Conservation (phyloP, 2,113 vertebrate species). For the Puntigrus tetrazona region DNA sequence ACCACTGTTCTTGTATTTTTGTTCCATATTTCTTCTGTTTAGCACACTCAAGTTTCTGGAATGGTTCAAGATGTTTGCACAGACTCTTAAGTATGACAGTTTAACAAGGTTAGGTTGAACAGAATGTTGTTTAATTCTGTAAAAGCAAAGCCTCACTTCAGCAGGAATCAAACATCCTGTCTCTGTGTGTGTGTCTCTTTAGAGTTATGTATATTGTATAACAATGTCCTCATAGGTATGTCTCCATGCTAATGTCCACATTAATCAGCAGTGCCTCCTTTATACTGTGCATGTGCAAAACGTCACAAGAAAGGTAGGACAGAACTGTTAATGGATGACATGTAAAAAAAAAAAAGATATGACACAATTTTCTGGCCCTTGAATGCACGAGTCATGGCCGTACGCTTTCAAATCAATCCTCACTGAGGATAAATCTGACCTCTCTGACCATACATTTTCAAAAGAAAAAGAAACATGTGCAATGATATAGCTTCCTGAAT, state of each 20-base stretch:
- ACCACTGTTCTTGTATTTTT: neutral
- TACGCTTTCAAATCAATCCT: slow-evolving; percentile 31
- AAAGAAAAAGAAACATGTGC: slow-evolving; percentile 28
- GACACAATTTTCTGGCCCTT: neutral
- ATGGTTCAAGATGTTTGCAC: neutral
- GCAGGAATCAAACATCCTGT: slow-evolving; percentile 10
- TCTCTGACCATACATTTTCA: slow-evolving; percentile 41
- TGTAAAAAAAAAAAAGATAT: neutral
- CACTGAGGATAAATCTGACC: slow-evolving; percentile 54
- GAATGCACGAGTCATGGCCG: neutral
- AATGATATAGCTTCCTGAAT: slow-evolving; percentile 41
- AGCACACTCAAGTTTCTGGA: neutral
- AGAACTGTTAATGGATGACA: neutral
- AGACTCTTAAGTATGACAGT: neutral
- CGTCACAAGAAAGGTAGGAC: neutral
- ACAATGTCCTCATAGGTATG: slow-evolving; percentile 1
- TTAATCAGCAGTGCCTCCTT: neutral
- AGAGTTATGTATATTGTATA: slow-evolving; percentile 7
- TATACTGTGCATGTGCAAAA: neutral
- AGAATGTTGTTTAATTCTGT: neutral
- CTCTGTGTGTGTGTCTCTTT: neutral
- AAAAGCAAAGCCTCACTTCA: neutral
- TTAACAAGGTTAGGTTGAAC: neutral
- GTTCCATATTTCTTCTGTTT: neutral
- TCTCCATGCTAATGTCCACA: neutral